Percentiles rank a stretch among this genome's conserved stretches.
Evolutionary conservation across 2,113 vertebrate species (phyloP).

Genomic region (Toxotes jaculatrix): DNA sequence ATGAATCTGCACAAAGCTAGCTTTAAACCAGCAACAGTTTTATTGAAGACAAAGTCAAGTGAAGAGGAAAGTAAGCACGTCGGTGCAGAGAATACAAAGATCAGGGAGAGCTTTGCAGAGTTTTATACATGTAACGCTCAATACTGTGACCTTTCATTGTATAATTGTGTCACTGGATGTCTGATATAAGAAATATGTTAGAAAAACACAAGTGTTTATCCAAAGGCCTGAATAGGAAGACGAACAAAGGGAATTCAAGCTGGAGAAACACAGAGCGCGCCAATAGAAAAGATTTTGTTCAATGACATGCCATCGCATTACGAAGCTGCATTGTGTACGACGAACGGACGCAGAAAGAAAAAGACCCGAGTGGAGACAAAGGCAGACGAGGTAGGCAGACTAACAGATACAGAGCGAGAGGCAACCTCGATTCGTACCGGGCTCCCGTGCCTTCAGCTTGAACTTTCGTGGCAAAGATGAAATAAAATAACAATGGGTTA

Average conservation of each 20-base stretch:
- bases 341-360: constrained; percentile 19
- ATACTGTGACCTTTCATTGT: constrained; percentile 49
- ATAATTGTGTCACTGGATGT: constrained; percentile 22
- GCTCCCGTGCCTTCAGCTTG: constrained; percentile 53
- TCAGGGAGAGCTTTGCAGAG: constrained; percentile 20
- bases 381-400: constrained; percentile 21
- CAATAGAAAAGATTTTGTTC: not conserved
- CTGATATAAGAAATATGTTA: not conserved
- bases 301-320: not conserved
- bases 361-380: constrained; percentile 28
- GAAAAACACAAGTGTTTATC: constrained; percentile 15
- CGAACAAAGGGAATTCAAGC: not conserved
- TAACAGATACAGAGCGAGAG: not conserved
- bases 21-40: constrained; percentile 37
- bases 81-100: constrained; percentile 37
- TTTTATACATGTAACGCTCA: constrained; percentile 7
- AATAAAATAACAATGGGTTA: constrained; percentile 78
- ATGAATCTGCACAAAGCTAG: constrained; percentile 35
- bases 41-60: constrained; percentile 41
- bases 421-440: constrained; percentile 6
- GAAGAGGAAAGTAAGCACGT: constrained; percentile 12
- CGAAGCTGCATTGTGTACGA: not conserved
- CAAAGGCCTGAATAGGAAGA: constrained; percentile 9
- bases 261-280: not conserved
- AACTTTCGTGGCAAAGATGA: constrained; percentile 68